Conservation (phyloP, 2,888 invertebrate species). For the Temnothorax rugatulus region DNA sequence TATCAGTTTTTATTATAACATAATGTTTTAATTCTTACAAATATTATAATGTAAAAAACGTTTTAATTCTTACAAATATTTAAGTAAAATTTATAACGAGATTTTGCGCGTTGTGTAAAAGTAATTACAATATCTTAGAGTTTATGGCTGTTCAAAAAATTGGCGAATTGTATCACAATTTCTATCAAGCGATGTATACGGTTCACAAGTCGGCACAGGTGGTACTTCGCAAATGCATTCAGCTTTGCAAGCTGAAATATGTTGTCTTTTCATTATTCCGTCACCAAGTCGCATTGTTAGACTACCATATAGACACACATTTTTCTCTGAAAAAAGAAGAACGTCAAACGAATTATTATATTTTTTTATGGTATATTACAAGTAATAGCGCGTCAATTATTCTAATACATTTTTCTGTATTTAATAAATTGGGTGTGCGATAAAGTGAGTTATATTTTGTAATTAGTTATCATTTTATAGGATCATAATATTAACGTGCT, state of each 20-base stretch:
- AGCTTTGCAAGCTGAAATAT: constrained; percentile 61
- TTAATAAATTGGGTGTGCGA: neutral
- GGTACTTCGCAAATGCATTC: constrained; percentile 76
- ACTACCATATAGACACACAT: constrained; percentile 74
- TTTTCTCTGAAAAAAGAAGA: constrained; percentile 31
- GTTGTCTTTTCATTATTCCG: constrained; percentile 30
- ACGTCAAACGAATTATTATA: neutral
- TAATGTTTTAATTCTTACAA: neutral
- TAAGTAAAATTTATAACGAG: neutral
- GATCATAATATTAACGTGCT: constrained; percentile 26
- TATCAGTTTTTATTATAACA: constrained; percentile 6
- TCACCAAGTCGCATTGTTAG: constrained; percentile 76
- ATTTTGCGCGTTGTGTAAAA: neutral
- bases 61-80: neutral
- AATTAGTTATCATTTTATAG: constrained; percentile 34
- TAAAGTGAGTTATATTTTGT: constrained; percentile 24
- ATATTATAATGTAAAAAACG: neutral
- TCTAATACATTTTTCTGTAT: neutral
- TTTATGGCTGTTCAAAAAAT: too few species aligned
- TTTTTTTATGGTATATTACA: neutral
- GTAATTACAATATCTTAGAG: neutral
- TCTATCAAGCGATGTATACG: too few species aligned
- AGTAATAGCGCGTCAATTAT: neutral
- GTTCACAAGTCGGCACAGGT: constrained; percentile 57
- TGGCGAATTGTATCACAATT: too few species aligned